Conservation (phyloP, 1,140 invertebrate genomes). For the Nymphalis io region DNA sequence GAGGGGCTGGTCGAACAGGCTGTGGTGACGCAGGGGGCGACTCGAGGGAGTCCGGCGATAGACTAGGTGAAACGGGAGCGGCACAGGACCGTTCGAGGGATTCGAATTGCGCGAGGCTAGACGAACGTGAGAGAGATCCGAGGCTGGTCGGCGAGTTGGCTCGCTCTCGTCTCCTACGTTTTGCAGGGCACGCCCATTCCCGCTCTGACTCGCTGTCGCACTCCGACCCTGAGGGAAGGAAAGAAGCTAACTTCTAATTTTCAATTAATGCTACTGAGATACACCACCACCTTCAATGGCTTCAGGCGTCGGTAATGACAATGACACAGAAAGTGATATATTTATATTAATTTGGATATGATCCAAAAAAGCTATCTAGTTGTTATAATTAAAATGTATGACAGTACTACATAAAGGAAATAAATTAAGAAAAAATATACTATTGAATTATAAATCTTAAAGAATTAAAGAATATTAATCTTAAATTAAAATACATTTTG, state of each 20-base stretch:
- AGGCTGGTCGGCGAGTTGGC: constrained; percentile 69
- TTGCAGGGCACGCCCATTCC: constrained; percentile 89
- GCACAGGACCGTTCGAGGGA: constrained; percentile 86
- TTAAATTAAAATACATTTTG: too few relatives aligned
- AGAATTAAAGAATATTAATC: too few relatives aligned
- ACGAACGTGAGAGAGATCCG: constrained; percentile 84
- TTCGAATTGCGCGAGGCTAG: constrained; percentile 90
- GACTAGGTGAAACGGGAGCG: constrained; percentile 72
- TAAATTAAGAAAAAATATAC: background rate
- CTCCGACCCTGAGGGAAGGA: constrained; percentile 66
- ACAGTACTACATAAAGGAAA: background rate
- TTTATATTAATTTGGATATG: constrained; percentile 50
- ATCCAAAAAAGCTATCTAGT: constrained; percentile 45
- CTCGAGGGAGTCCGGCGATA: constrained; percentile 66
- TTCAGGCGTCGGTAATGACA: constrained; percentile 64
- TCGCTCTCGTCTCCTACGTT: constrained; percentile 84
- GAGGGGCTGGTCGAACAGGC: constrained; percentile 55
- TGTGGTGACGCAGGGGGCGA: constrained; percentile 74
- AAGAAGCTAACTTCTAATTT: constrained; percentile 18
- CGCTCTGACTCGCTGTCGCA: constrained; percentile 85
- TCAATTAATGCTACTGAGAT: background rate
- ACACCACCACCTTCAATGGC: constrained; percentile 37
- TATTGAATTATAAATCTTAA: background rate
- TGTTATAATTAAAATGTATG: background rate
- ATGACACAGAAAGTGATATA: constrained; percentile 60